Conservation (phyloP, 2,113 vertebrate genomes). For the Marmota flaviventris region DNA sequence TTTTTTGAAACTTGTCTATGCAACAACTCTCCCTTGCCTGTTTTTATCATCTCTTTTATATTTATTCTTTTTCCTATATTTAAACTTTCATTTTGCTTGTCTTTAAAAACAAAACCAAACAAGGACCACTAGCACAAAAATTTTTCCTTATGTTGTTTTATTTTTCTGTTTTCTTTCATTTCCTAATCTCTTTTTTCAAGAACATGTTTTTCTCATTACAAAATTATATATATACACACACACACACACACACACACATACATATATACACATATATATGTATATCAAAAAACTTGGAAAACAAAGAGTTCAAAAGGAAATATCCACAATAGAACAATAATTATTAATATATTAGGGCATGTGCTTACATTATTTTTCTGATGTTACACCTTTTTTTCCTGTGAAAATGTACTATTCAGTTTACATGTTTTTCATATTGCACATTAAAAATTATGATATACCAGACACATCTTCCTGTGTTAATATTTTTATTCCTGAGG, state of each 20-base stretch:
- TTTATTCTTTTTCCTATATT: neutral
- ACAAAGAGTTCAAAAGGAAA: neutral
- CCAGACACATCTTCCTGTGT: neutral
- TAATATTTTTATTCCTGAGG: neutral
- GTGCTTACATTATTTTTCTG: constrained; percentile 10
- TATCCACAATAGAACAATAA: neutral
- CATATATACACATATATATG: no score
- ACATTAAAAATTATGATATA: neutral
- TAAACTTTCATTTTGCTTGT: neutral
- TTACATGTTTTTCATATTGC: neutral
- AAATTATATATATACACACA: neutral
- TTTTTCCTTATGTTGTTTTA: neutral
- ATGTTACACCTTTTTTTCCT: neutral
- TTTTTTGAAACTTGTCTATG: neutral
- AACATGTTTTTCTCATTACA: neutral
- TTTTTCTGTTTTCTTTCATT: neutral
- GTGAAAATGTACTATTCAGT: neutral
- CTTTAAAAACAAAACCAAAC: neutral
- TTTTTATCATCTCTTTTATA: neutral
- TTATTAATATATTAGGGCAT: neutral
- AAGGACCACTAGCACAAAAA: neutral
- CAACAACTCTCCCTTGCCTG: neutral
- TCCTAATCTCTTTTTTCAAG: neutral
- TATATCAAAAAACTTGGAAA: neutral
- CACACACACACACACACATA: no score